These are phyloP conservation scores for Furnarius figulus DNA, from an alignment of 2,113 vertebrate species.

Conservation along the genomic window DNA sequence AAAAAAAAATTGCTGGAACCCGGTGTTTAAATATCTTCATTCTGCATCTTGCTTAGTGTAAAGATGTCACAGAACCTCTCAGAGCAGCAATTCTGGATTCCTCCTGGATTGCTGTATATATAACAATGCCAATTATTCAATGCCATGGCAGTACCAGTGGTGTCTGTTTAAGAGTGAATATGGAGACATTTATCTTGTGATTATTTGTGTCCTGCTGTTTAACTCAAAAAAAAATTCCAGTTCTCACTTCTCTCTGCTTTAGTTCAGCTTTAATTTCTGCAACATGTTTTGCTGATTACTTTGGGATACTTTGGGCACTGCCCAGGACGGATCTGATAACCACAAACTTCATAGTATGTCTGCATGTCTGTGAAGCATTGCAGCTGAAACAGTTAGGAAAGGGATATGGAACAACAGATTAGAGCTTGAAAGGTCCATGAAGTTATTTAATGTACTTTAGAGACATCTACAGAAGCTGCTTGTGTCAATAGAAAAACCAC, in stretches of 20 bases:
- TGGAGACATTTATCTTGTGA: not conserved
- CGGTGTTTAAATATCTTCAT: not conserved
- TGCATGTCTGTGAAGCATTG: not conserved
- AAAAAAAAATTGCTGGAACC: not conserved
- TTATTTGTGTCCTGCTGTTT: not conserved
- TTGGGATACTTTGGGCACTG: fast-evolving
- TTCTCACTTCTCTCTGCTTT: not conserved
- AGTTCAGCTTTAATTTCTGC: not conserved
- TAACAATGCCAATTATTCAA: not conserved
- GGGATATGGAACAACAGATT: not conserved
- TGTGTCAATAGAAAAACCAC: not conserved
- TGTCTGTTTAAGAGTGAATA: not conserved
- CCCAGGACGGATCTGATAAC: not conserved
- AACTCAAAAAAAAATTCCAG: not conserved
- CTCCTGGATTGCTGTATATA: not conserved
- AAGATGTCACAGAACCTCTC: not conserved
- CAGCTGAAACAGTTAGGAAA: not conserved
- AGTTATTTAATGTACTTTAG: not conserved
- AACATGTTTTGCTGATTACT: not conserved
- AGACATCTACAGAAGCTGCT: not conserved
- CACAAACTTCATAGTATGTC: not conserved
- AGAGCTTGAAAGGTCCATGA: not conserved
- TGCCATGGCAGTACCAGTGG: not conserved
- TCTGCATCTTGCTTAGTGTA: not conserved
- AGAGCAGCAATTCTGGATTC: not conserved